phyloP scores from a whole-genome alignment of 2,113 vertebrate species.

The Ibidorhyncha struthersii region DNA sequence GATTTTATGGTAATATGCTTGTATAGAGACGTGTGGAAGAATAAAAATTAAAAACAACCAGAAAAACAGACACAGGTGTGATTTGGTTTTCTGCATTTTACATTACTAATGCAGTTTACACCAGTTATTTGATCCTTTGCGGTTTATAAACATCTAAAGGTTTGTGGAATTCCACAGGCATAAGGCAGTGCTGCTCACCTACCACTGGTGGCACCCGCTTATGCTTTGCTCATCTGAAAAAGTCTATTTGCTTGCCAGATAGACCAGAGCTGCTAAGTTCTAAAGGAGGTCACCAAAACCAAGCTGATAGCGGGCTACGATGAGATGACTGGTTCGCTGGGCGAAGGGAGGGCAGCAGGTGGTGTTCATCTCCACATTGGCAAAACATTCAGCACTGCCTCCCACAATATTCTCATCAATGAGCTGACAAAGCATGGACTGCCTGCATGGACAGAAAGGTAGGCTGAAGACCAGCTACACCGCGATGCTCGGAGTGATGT shows the following conservation, averaged over 20 bases:
- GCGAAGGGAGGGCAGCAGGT: neutral
- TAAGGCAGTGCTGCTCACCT: neutral
- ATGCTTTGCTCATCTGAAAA: no score
- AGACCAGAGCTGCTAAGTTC: neutral
- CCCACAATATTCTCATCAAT: rapidly evolving
- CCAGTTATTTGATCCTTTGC: neutral
- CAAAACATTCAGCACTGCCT: neutral
- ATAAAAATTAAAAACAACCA: neutral
- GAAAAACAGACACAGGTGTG: neutral
- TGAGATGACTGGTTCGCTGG: neutral
- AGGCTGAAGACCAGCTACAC: neutral
- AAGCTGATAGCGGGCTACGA: neutral
- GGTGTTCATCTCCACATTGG: neutral
- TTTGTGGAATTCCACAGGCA: neutral
- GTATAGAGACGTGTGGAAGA: neutral
- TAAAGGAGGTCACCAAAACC: neutral
- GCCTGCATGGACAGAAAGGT: no score
- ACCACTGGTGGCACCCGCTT: neutral
- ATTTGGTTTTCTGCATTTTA: neutral
- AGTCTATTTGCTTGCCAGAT: neutral
- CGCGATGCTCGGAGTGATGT: no score
- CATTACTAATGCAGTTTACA: neutral
- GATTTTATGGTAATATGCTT: neutral
- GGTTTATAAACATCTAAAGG: neutral
- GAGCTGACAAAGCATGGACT: neutral